These are phyloP conservation scores for Melanaphis sacchari DNA, from an alignment of 1,140 invertebrate species.

Conservation along the genomic window DNA sequence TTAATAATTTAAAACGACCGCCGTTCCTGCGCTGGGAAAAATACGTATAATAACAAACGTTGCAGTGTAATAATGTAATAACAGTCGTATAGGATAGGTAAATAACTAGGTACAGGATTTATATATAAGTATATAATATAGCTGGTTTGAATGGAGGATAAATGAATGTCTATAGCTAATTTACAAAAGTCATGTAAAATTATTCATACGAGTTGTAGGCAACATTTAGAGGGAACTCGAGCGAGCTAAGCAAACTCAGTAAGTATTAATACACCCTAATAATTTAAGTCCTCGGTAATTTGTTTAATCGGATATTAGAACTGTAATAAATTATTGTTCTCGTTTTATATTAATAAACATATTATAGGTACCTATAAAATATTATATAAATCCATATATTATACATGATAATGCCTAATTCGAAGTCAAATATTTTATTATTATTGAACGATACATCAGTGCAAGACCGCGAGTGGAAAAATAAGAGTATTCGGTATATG, in stretches of 20 bases:
- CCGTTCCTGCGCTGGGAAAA: not conserved
- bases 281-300: not conserved
- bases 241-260: not conserved
- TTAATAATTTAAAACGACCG: slow-evolving; percentile 5
- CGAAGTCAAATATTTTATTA: not conserved
- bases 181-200: not conserved
- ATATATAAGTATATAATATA: not conserved
- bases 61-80: not conserved
- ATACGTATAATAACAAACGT: not conserved
- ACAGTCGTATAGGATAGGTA: not conserved
- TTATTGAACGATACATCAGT: not conserved
- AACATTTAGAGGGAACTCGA: not conserved
- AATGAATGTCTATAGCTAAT: not conserved
- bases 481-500: not conserved
- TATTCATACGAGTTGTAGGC: not conserved
- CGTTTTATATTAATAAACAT: too few relatives aligned
- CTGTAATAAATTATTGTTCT: too few relatives aligned
- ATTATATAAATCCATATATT: too few relatives aligned
- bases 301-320: not conserved
- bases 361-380: too few relatives aligned
- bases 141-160: not conserved
- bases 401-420: not conserved
- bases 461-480: not conserved
- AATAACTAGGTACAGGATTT: not conserved
- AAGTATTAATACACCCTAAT: not conserved